phyloP scores from a whole-genome alignment of 2,113 vertebrate genomes.

The Gallinago paraguaiae region DNA sequence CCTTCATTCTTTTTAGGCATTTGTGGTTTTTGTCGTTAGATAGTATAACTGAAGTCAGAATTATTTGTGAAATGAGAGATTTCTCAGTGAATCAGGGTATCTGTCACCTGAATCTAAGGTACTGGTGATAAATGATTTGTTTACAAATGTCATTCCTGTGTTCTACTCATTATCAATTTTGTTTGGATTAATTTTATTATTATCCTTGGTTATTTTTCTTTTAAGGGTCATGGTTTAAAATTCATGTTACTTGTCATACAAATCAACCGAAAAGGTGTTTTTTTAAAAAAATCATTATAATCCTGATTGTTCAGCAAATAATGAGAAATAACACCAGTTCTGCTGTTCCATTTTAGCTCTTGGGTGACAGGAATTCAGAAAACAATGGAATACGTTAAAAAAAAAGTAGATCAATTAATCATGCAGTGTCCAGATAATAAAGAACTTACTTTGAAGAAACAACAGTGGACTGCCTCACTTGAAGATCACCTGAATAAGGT shows the following conservation, averaged over 20 bases:
- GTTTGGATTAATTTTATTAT: neutral
- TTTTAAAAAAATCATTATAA: neutral
- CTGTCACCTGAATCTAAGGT: neutral
- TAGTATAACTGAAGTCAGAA: neutral
- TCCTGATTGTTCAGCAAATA: neutral
- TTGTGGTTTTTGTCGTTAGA: neutral
- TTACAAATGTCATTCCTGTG: neutral
- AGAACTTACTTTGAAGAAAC: conserved; percentile 73
- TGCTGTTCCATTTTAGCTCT: conserved; percentile 66
- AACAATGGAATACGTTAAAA: conserved; percentile 78
- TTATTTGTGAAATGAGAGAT: neutral
- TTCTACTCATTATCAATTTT: neutral
- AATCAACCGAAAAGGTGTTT: neutral
- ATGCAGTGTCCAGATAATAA: conserved; percentile 66
- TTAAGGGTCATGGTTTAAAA: neutral
- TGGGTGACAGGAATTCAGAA: conserved; percentile 71
- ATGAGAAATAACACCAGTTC: neutral
- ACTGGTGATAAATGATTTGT: neutral
- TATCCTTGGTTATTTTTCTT: neutral
- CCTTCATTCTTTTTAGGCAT: neutral
- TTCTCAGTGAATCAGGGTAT: neutral
- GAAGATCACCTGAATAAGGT: conserved; percentile 83
- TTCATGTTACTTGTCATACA: neutral
- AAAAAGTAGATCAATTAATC: conserved; percentile 70
- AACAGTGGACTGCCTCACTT: conserved; percentile 67